Evolutionary conservation across 2,797 vertebrate species (phyloP).

Genomic region (Arctocebus calabarensis): DNA sequence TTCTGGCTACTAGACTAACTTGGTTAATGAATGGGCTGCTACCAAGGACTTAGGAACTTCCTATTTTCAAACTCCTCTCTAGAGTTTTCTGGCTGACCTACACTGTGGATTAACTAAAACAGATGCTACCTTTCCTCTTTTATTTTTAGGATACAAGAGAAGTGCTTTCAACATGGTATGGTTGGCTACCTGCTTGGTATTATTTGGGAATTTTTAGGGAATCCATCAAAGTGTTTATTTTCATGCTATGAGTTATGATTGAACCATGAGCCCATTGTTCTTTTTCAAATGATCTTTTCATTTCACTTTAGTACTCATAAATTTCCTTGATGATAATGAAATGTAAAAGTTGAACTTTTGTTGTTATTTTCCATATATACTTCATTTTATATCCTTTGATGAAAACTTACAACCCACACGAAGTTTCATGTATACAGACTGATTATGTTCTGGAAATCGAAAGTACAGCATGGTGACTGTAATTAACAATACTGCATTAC

Average conservation of each 20-base stretch:
- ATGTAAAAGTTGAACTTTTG: background rate
- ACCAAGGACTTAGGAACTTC: background rate
- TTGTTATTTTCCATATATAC: background rate
- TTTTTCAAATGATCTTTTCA: slow-evolving; percentile 57
- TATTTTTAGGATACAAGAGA: background rate
- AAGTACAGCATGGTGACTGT: background rate
- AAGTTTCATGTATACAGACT: background rate
- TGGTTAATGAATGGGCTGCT: background rate
- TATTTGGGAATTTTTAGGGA: background rate
- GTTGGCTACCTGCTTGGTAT: background rate
- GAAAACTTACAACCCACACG: background rate
- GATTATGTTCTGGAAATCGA: background rate
- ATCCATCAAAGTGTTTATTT: slow-evolving; percentile 4
- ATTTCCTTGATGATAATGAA: background rate
- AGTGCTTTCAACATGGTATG: background rate
- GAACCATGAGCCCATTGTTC: background rate
- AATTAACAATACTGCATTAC: background rate
- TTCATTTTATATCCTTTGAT: background rate
- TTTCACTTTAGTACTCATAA: slow-evolving; percentile 50
- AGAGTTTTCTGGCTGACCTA: background rate
- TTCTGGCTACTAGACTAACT: background rate
- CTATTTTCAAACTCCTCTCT: background rate
- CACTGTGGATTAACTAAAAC: background rate
- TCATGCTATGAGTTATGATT: slow-evolving; percentile 20
- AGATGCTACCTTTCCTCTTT: background rate